Evolutionary conservation across 2,797 vertebrate genomes (phyloP).

Genomic region (Yasuhikotakia modesta): DNA sequence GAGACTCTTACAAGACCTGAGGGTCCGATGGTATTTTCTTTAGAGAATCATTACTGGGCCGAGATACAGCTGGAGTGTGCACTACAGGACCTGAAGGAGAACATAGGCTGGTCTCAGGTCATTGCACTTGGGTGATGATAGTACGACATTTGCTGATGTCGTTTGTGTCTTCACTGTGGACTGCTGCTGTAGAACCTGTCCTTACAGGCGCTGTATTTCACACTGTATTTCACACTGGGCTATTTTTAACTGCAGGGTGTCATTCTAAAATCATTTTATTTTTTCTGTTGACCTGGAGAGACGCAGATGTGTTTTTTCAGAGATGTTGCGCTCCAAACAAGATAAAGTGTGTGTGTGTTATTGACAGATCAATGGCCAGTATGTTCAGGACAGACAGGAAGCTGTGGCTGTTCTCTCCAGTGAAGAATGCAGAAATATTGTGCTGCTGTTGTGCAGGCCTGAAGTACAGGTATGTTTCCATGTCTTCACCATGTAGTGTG

Average conservation of each 20-base stretch:
- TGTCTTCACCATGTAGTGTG: too few species aligned
- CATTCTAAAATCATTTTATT: slow-evolving; percentile 28
- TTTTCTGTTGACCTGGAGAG: slow-evolving; percentile 36
- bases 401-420: slow-evolving; percentile 3
- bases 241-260: slow-evolving; percentile 40
- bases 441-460: slow-evolving; percentile 7
- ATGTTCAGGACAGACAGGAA: slow-evolving; percentile 28
- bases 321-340: too few species aligned
- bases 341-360: background rate
- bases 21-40: background rate
- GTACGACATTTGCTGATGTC: slow-evolving; percentile 32
- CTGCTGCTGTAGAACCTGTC: background rate
- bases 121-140: slow-evolving; percentile 38
- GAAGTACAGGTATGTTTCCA: slow-evolving; percentile 10
- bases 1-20: background rate
- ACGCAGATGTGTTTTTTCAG: background rate
- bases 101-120: slow-evolving; percentile 41
- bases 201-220: too few species aligned
- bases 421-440: slow-evolving; percentile 25
- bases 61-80: too few species aligned
- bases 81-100: slow-evolving; percentile 27
- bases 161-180: background rate
- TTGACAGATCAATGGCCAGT: slow-evolving; percentile 28
- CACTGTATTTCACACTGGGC: slow-evolving; percentile 23
- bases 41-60: background rate